Evolutionary conservation across 2,797 vertebrate genomes (phyloP).

Genomic region (Urophycis tenuis): DNA sequence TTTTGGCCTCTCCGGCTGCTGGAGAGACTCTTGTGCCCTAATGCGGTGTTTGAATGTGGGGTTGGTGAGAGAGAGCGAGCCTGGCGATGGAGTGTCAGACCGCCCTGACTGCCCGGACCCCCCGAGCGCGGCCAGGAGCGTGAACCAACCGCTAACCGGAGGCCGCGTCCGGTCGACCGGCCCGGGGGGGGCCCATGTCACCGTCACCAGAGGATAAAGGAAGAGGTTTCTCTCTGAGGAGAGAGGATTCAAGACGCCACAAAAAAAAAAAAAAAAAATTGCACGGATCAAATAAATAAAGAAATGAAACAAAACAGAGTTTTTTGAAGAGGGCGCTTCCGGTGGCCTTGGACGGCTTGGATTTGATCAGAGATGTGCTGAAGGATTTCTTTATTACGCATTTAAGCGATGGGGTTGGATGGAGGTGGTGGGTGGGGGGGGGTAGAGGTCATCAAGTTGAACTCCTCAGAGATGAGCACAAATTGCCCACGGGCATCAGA

Average conservation of each 20-base stretch:
- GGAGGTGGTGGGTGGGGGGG: too few relatives aligned
- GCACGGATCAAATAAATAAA: neutral
- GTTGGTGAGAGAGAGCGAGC: neutral
- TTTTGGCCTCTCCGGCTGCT: neutral
- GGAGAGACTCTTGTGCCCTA: neutral
- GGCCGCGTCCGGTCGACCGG: neutral
- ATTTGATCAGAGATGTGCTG: neutral
- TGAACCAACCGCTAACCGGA: neutral
- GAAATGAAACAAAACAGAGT: neutral
- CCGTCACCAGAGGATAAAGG: neutral
- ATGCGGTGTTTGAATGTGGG: neutral
- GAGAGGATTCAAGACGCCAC: neutral
- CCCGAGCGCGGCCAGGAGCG: neutral
- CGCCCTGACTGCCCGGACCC: neutral
- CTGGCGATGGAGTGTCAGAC: neutral
- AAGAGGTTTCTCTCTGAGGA: neutral
- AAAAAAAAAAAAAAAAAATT: neutral
- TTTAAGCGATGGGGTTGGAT: too few relatives aligned
- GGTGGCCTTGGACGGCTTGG: neutral
- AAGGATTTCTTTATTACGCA: neutral
- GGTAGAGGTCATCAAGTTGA: too few relatives aligned
- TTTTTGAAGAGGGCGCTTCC: neutral
- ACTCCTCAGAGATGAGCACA: too few relatives aligned
- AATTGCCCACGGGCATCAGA: too few relatives aligned
- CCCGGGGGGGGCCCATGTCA: neutral